Percentiles rank a stretch among this genome's conserved stretches.
phyloP scores from a whole-genome alignment of 2,797 vertebrate species.

The Microhierax caerulescens region DNA sequence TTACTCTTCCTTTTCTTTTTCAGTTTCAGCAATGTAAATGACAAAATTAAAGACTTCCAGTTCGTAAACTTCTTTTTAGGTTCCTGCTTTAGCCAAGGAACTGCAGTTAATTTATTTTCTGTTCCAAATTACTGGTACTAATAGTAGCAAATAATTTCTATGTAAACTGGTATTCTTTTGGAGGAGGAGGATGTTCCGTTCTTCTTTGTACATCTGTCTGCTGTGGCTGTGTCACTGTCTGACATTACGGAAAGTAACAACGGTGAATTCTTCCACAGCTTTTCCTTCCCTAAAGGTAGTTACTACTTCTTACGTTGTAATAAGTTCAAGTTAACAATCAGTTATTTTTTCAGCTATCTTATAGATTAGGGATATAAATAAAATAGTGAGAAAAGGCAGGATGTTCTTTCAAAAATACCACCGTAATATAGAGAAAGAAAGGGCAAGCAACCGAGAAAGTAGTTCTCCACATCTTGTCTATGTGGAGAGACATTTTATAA shows the following conservation, averaged over 20 bases:
- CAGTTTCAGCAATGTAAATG: background rate
- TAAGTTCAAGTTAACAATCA: background rate
- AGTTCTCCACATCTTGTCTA: background rate
- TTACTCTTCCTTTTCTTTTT: slow-evolving; percentile 7
- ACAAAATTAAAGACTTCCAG: background rate
- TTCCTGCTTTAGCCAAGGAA: background rate
- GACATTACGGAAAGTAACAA: background rate
- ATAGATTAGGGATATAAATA: background rate
- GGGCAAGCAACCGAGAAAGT: background rate
- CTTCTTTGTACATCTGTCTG: background rate
- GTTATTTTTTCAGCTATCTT: background rate
- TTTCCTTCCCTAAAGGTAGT: background rate
- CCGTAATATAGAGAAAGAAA: background rate
- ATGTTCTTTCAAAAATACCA: background rate
- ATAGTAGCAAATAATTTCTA: background rate
- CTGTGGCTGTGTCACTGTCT: background rate
- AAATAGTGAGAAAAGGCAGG: background rate
- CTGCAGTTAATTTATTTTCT: background rate
- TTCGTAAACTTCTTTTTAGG: background rate
- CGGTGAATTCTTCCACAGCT: background rate
- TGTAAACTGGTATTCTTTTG: background rate
- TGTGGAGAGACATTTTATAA: background rate
- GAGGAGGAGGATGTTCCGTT: background rate
- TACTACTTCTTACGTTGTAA: background rate
- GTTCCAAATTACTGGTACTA: background rate